Evolutionary conservation across 2,888 invertebrate genomes (phyloP).

Genomic region (Rhopalosiphum nymphaeae): DNA sequence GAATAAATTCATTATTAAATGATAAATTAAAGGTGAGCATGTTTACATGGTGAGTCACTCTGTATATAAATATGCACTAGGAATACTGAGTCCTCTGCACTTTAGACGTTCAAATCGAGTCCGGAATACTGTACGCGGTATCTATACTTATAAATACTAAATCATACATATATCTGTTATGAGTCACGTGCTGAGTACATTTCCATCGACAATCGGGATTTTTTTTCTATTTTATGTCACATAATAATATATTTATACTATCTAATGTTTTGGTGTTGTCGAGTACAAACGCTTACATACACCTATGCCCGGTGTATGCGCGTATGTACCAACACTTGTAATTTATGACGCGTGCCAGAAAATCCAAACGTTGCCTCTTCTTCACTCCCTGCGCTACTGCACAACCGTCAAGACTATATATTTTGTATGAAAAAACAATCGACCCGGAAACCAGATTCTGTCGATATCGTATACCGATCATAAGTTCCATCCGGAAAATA

Average conservation of each 20-base stretch:
- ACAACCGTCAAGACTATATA: neutral
- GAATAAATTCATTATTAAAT: too few species aligned
- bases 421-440: neutral
- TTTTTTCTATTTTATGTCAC: neutral
- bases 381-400: neutral
- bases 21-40: too few species aligned
- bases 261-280: neutral
- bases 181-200: neutral
- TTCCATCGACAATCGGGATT: neutral
- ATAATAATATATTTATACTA: neutral
- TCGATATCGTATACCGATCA: neutral
- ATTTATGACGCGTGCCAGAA: constrained; percentile 4
- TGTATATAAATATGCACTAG: neutral
- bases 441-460: neutral
- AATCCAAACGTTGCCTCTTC: neutral
- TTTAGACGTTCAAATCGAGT: neutral
- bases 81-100: neutral
- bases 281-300: neutral
- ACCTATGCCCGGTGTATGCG: neutral
- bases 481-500: neutral
- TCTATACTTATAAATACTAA: neutral
- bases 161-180: neutral
- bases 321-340: neutral
- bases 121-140: neutral
- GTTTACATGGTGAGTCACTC: too few species aligned